These are phyloP conservation scores for Caenorhabditis latens DNA, from an alignment of 1,140 invertebrate genomes.

Conservation along the genomic window DNA sequence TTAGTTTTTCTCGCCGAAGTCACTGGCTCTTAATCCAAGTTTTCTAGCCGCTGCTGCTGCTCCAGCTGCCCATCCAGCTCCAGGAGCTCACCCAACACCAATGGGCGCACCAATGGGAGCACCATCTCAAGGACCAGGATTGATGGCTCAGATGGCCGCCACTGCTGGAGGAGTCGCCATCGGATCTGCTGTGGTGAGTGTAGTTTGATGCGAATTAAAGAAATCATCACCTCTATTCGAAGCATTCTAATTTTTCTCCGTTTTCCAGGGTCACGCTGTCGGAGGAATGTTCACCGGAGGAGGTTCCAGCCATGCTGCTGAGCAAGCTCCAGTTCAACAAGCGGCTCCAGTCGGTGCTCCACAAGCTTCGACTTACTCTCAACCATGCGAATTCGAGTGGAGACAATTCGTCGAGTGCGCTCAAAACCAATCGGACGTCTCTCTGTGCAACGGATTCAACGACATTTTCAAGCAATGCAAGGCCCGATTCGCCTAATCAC, in stretches of 20 bases:
- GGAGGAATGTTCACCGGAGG: constrained; percentile 88
- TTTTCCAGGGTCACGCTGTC: constrained; percentile 84
- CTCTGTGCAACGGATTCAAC: constrained; percentile 91
- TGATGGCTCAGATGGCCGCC: constrained; percentile 80
- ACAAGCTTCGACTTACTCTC: constrained; percentile 65
- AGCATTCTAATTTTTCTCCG: constrained; percentile 13
- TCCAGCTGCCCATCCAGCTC: constrained; percentile 3
- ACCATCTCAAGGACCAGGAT: constrained; percentile 69
- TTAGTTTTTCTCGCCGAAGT: not conserved
- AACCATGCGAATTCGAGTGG: constrained; percentile 78
- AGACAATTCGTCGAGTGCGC: constrained; percentile 79
- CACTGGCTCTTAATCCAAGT: not conserved
- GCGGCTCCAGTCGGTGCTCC: constrained; percentile 72
- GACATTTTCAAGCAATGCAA: constrained; percentile 90
- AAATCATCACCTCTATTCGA: not conserved
- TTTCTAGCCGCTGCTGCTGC: not conserved
- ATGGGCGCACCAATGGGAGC: constrained; percentile 62
- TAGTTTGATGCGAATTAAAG: not conserved
- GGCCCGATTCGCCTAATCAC: constrained; percentile 59
- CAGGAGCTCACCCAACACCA: constrained; percentile 37
- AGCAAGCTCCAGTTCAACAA: constrained; percentile 79
- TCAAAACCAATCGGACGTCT: constrained; percentile 78
- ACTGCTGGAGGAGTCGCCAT: constrained; percentile 90
- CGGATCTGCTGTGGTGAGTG: constrained; percentile 84
- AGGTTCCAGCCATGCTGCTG: constrained; percentile 81